These are phyloP conservation scores for Carabus problematicus DNA, from an alignment of 2,888 invertebrate genomes.

Conservation along the genomic window DNA sequence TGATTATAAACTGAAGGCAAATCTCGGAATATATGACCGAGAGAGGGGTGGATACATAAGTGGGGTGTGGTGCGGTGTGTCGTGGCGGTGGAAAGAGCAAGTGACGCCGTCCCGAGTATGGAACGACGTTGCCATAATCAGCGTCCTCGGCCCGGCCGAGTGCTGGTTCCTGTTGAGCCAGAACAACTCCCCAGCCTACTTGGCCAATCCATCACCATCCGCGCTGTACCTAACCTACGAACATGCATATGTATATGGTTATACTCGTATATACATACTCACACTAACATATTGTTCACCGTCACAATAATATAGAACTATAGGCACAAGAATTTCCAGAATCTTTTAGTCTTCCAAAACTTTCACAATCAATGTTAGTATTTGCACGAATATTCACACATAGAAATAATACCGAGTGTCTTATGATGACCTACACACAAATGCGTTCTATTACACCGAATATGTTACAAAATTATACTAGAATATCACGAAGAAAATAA, in stretches of 20 bases:
- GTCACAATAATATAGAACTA: not conserved
- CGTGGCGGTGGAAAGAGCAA: conserved; percentile 3
- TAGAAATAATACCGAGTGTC: too few species aligned
- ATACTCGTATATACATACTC: conserved; percentile 1
- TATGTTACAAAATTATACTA: too few species aligned
- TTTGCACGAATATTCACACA: too few species aligned
- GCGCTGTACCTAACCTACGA: conserved; percentile 8
- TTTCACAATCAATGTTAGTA: too few species aligned
- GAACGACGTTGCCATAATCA: conserved; percentile 43
- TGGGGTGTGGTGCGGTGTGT: not conserved
- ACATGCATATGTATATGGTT: too few species aligned
- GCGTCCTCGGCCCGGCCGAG: conserved; percentile 55
- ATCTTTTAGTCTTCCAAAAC: too few species aligned
- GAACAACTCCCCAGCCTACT: conserved; percentile 62
- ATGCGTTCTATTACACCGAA: too few species aligned
- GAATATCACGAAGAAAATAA: too few species aligned
- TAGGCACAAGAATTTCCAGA: too few species aligned
- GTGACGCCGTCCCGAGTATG: conserved; percentile 12
- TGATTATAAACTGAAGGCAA: not conserved
- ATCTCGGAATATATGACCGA: conserved; percentile 3
- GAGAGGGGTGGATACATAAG: conserved; percentile 4
- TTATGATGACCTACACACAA: too few species aligned
- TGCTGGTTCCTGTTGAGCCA: conserved; percentile 61
- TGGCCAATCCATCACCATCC: conserved; percentile 61
- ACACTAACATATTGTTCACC: not conserved